These are phyloP conservation scores for Loriculus beryllinus DNA, from an alignment of 2,797 vertebrate genomes.

Conservation along the genomic window DNA sequence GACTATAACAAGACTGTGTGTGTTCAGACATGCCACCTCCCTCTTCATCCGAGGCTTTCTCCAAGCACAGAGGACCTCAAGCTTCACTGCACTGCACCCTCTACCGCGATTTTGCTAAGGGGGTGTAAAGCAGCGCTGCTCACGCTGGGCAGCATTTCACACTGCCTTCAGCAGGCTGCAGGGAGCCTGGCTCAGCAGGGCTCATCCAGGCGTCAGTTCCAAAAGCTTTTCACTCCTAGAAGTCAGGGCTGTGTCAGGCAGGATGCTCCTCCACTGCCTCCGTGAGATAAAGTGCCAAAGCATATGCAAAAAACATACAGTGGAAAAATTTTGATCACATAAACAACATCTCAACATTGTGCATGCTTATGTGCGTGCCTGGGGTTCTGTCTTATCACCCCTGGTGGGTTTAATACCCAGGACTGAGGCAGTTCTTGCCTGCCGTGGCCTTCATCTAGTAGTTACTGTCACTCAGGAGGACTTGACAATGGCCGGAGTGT, in stretches of 20 bases:
- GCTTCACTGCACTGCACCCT: neutral
- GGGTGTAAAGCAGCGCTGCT: neutral
- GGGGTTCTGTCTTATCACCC: neutral
- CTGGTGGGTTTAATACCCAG: neutral
- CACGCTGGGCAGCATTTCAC: neutral
- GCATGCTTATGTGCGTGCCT: fast-evolving
- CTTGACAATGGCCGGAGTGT: fast-evolving
- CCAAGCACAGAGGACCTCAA: fast-evolving
- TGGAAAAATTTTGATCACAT: neutral
- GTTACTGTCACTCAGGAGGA: neutral
- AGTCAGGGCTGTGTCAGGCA: neutral
- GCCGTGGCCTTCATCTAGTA: neutral
- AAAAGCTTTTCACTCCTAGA: neutral
- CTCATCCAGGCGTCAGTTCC: neutral
- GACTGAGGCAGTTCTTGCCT: neutral
- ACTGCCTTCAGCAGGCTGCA: neutral
- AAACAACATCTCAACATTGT: fast-evolving
- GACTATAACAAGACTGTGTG: neutral
- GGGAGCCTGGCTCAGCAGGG: neutral
- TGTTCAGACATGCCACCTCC: neutral
- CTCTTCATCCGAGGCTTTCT: neutral
- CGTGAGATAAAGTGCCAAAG: neutral
- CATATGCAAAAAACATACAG: fast-evolving
- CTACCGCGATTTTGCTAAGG: neutral
- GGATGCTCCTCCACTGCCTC: neutral